Evolutionary conservation across 2,888 invertebrate species (phyloP).

Genomic region (Branchipolynoe longqiensis): DNA sequence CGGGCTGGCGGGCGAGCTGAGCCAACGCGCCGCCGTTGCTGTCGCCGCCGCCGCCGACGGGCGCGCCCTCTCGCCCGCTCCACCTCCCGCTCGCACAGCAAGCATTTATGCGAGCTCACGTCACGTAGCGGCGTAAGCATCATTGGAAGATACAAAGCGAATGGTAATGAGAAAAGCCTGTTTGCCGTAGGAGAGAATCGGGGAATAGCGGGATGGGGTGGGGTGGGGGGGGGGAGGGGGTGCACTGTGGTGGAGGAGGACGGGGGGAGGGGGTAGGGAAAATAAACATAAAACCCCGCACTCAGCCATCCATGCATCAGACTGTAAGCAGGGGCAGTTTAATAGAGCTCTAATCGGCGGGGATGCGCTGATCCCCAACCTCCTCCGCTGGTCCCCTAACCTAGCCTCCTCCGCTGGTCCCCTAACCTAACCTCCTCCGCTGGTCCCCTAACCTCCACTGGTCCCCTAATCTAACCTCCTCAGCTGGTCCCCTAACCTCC

Average conservation of each 20-base stretch:
- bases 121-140: conserved; percentile 1
- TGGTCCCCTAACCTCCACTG: conserved; percentile 17
- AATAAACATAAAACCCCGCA: too few relatives aligned
- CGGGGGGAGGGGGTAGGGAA: conserved; percentile 4
- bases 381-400: conserved; percentile 24
- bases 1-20: neutral
- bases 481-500: too few relatives aligned
- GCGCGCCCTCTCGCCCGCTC: neutral
- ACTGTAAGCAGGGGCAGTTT: conserved; percentile 28
- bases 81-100: conserved; percentile 2
- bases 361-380: too few relatives aligned
- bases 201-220: too few relatives aligned
- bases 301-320: conserved; percentile 36
- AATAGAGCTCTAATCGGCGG: conserved; percentile 28
- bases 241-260: conserved; percentile 4
- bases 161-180: conserved; percentile 23
- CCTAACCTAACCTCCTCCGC: too few relatives aligned
- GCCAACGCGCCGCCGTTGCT: neutral
- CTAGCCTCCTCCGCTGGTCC: neutral
- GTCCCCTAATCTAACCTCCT: too few relatives aligned
- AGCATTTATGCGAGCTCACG: conserved; percentile 20
- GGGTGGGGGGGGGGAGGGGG: neutral
- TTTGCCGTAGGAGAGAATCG: too few relatives aligned
- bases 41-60: neutral
- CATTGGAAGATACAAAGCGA: conserved; percentile 16